Evolutionary conservation across 2,113 vertebrate genomes (phyloP).

Genomic region (Chionis minor): DNA sequence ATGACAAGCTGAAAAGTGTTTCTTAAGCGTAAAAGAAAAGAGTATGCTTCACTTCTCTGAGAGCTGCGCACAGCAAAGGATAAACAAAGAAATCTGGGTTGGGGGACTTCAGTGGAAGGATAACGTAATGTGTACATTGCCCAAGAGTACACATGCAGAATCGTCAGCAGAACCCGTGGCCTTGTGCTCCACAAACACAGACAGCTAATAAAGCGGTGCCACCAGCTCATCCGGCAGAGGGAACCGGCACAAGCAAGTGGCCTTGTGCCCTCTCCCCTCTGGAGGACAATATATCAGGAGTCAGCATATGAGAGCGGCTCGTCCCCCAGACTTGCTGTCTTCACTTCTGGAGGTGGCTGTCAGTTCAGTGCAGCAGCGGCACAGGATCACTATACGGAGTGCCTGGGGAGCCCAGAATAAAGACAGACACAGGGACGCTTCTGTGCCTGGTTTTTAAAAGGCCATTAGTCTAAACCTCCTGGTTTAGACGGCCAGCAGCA

Average conservation of each 20-base stretch:
- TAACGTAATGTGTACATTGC: rapidly evolving
- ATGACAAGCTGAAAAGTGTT: not conserved
- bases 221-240: not conserved
- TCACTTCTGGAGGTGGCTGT: not conserved
- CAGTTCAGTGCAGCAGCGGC: not conserved
- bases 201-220: not conserved
- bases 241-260: not conserved
- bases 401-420: not conserved
- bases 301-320: not conserved
- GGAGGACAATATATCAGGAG: not conserved
- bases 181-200: not conserved
- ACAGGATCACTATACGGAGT: not conserved
- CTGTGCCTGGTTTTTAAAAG: not conserved
- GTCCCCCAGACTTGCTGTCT: not conserved
- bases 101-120: not conserved
- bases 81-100: not conserved
- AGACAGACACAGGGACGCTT: not conserved
- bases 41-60: not conserved
- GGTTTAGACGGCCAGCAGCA: not conserved
- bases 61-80: not conserved
- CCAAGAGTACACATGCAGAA: not conserved
- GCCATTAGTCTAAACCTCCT: not conserved
- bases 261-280: not conserved
- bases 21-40: not conserved
- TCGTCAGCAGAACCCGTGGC: rapidly evolving